Conservation (phyloP, 1,140 invertebrate genomes). For the Penaeus indicus region DNA sequence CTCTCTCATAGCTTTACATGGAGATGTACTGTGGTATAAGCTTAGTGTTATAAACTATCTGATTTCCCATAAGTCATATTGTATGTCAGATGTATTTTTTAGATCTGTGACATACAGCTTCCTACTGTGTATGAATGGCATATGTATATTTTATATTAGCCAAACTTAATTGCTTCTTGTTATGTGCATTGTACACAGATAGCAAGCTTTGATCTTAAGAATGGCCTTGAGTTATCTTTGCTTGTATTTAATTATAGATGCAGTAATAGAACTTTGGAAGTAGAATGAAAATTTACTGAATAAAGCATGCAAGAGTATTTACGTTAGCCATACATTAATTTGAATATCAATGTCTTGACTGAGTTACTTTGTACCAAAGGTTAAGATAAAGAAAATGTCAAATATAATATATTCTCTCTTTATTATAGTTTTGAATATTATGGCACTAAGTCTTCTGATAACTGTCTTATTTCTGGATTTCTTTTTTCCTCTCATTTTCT, state of each 20-base stretch:
- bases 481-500: slow-evolving; percentile 45
- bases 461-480: slow-evolving; percentile 41
- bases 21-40: slow-evolving; percentile 34
- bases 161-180: not conserved
- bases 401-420: not conserved
- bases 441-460: not conserved
- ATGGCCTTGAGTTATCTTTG: slow-evolving; percentile 4
- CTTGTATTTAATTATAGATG: not conserved
- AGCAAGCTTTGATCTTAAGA: not conserved
- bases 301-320: slow-evolving; percentile 17
- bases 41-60: not conserved
- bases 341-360: not conserved
- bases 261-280: slow-evolving; percentile 15
- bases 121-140: slow-evolving; percentile 2
- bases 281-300: slow-evolving; percentile 12
- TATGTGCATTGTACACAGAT: slow-evolving; percentile 12
- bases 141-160: slow-evolving; percentile 1
- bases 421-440: slow-evolving; percentile 23
- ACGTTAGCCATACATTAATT: not conserved
- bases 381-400: too few species aligned
- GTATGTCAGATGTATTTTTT: too few species aligned
- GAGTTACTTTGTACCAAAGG: not conserved
- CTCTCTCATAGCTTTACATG: slow-evolving; percentile 15
- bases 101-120: not conserved
- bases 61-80: too few species aligned